phyloP scores from a whole-genome alignment of 2,888 invertebrate genomes.

The Hydriomena furcata region DNA sequence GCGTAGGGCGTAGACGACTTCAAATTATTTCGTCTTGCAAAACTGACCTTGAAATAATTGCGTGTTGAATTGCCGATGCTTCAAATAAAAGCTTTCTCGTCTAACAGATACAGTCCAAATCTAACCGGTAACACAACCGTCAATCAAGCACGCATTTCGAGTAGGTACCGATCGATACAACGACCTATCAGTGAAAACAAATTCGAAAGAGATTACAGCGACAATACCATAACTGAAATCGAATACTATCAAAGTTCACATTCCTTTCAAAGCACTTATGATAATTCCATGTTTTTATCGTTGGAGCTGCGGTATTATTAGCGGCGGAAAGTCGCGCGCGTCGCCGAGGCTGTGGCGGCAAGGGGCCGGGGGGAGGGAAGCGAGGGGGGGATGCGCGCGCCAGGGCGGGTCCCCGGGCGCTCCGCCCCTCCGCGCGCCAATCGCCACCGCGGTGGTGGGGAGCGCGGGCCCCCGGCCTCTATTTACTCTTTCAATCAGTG shows the following conservation, averaged over 20 bases:
- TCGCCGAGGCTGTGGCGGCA: slow-evolving; percentile 40
- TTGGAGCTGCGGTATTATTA: slow-evolving; percentile 76
- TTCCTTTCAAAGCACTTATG: slow-evolving; percentile 76
- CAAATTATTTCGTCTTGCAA: background rate
- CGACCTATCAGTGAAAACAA: slow-evolving; percentile 17
- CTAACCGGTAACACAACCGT: slow-evolving; percentile 17
- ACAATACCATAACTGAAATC: slow-evolving; percentile 36
- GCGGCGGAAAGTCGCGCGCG: slow-evolving; percentile 43
- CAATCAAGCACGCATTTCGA: slow-evolving; percentile 9
- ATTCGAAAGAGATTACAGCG: slow-evolving; percentile 17
- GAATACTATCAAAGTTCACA: slow-evolving; percentile 67
- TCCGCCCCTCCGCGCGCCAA: slow-evolving; percentile 71
- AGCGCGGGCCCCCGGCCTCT: slow-evolving; percentile 77
- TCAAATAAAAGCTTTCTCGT: slow-evolving; percentile 12
- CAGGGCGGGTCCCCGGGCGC: slow-evolving; percentile 50
- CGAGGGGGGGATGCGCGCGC: slow-evolving; percentile 47
- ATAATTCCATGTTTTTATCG: slow-evolving; percentile 82
- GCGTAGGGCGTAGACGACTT: no score
- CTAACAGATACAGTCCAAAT: slow-evolving; percentile 9
- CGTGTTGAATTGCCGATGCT: slow-evolving; percentile 1
- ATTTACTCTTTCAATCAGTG: slow-evolving; percentile 85
- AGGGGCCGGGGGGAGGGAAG: slow-evolving; percentile 35
- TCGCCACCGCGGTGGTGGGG: slow-evolving; percentile 69
- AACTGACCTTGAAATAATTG: slow-evolving; percentile 12
- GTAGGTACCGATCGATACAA: slow-evolving; percentile 15